Conservation (phyloP, 1,140 invertebrate species). For the Zaprionus africanus region DNA sequence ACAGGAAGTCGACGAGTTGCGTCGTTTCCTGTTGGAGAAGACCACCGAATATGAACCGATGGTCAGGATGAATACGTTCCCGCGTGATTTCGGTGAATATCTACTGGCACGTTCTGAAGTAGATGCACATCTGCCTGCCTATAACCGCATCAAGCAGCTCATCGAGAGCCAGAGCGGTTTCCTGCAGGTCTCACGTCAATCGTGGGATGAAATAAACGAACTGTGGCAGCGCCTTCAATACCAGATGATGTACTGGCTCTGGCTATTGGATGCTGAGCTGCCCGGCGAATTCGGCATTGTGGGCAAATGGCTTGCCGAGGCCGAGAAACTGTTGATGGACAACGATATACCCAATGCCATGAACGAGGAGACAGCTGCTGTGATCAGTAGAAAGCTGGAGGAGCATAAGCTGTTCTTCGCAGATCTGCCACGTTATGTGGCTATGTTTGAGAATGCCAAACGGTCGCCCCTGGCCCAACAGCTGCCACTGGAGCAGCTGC, state of each 20-base stretch:
- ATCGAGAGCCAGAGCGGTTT: conserved; percentile 90
- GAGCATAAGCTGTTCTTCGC: conserved; percentile 96
- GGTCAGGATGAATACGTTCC: conserved; percentile 88
- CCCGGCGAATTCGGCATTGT: conserved; percentile 93
- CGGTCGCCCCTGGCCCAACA: conserved; percentile 87
- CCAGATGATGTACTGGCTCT: conserved; percentile 93
- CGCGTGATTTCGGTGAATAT: conserved; percentile 89
- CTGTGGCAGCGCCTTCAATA: conserved; percentile 91
- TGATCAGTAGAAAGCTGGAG: conserved; percentile 94
- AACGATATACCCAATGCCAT: conserved; percentile 92
- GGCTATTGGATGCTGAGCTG: conserved; percentile 92
- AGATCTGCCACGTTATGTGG: conserved; percentile 90
- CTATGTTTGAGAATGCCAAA: conserved; percentile 90
- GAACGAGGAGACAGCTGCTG: conserved; percentile 93
- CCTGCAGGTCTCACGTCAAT: conserved; percentile 91
- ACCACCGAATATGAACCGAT: conserved; percentile 86
- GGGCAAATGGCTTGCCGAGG: conserved; percentile 95
- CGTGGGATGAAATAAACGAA: conserved; percentile 91
- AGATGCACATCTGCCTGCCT: conserved; percentile 88
- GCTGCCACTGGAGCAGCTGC: conserved; percentile 91
- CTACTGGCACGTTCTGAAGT: conserved; percentile 89
- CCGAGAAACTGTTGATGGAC: conserved; percentile 92
- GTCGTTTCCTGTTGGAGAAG: conserved; percentile 92
- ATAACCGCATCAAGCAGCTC: conserved; percentile 90
- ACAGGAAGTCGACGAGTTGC: conserved; percentile 91